phyloP scores from a whole-genome alignment of 2,888 invertebrate genomes.

The Pharmacophagus antenor region DNA sequence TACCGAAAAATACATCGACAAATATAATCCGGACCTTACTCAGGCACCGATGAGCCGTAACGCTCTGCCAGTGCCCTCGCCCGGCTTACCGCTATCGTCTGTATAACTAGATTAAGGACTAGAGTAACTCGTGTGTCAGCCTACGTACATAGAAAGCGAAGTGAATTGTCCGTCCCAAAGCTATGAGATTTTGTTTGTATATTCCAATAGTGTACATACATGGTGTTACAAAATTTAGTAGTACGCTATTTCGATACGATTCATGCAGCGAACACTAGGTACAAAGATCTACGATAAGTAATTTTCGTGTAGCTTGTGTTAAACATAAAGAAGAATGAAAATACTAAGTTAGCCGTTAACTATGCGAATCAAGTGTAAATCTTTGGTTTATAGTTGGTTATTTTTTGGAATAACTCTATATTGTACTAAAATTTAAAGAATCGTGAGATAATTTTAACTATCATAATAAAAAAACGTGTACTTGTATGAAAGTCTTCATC shows the following conservation, averaged over 20 bases:
- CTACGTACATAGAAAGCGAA: constrained; percentile 8
- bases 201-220: background rate
- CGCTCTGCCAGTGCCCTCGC: constrained; percentile 6
- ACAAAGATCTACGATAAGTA: too few relatives aligned
- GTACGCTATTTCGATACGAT: background rate
- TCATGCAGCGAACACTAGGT: background rate
- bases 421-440: too few relatives aligned
- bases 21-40: constrained; percentile 8
- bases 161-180: constrained; percentile 3
- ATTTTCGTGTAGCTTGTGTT: too few relatives aligned
- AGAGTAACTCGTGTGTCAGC: background rate
- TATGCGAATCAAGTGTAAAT: too few relatives aligned
- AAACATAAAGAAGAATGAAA: too few relatives aligned
- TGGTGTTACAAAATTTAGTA: background rate
- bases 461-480: too few relatives aligned
- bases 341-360: too few relatives aligned
- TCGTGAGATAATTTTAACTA: too few relatives aligned
- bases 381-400: too few relatives aligned
- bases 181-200: constrained; percentile 3
- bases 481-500: too few relatives aligned
- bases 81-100: constrained; percentile 23
- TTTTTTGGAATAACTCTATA: too few relatives aligned
- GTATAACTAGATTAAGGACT: constrained; percentile 24
- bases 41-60: constrained; percentile 22
- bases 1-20: background rate